These are phyloP conservation scores for Octodon degus DNA, from an alignment of 2,113 vertebrate genomes.

Conservation along the genomic window DNA sequence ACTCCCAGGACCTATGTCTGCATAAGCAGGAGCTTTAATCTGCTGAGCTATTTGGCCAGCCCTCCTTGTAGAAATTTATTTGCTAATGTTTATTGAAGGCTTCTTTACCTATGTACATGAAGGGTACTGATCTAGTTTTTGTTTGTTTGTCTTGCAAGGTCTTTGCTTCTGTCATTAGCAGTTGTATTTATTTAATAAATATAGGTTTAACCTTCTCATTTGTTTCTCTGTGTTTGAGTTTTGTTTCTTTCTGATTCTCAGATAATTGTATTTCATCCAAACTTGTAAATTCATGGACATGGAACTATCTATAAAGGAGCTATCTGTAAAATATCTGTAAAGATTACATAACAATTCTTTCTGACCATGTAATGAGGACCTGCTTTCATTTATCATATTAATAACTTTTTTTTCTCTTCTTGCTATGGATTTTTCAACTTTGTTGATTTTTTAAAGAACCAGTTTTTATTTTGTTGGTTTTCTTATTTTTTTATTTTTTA, in stretches of 20 bases:
- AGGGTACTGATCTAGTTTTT: not conserved
- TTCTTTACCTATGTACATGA: not conserved
- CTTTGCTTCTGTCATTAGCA: not conserved
- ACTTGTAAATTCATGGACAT: not conserved
- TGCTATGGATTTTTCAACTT: not conserved
- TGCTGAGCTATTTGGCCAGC: no score
- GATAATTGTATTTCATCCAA: not conserved
- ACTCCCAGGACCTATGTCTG: no score
- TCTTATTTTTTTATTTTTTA: not conserved
- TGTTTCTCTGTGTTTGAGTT: not conserved
- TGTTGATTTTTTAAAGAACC: not conserved
- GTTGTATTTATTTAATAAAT: not conserved
- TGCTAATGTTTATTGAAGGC: not conserved
- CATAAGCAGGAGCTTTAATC: no score
- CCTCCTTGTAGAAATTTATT: not conserved
- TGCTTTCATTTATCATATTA: not conserved
- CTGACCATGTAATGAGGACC: not conserved
- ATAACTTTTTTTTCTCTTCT: not conserved
- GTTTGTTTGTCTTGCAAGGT: not conserved
- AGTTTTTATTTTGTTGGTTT: not conserved
- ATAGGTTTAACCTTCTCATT: not conserved
- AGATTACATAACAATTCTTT: not conserved
- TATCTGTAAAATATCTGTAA: not conserved
- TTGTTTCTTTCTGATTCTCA: not conserved
- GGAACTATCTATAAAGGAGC: not conserved